Percentiles rank a stretch among this genome's conserved stretches.
Conservation (phyloP, 2,113 vertebrate species). For the Indicator indicator region DNA sequence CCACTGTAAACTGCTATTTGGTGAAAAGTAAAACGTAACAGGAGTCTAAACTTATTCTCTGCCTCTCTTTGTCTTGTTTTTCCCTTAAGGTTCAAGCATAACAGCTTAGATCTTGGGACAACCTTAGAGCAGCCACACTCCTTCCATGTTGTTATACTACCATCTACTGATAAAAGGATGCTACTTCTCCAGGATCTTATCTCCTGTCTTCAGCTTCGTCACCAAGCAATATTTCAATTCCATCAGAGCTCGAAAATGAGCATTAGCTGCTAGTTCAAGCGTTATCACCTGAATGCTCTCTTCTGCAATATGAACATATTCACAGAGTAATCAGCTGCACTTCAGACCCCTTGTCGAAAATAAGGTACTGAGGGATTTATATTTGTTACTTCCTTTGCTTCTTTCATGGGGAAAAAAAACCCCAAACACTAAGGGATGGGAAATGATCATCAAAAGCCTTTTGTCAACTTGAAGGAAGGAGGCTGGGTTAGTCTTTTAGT, state of each 20-base stretch:
- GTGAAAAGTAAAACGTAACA: background rate
- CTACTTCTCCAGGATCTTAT: conserved; percentile 63
- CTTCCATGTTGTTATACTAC: conserved; percentile 76
- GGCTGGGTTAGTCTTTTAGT: background rate
- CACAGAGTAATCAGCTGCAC: conserved; percentile 7
- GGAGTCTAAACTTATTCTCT: background rate
- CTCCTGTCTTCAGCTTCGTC: background rate
- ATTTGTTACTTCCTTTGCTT: conserved; percentile 39
- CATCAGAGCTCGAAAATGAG: background rate
- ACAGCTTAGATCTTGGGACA: background rate
- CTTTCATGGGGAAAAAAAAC: background rate
- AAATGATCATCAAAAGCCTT: conserved; percentile 1
- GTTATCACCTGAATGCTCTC: background rate
- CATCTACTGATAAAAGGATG: conserved; percentile 80
- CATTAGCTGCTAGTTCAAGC: background rate
- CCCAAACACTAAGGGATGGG: background rate
- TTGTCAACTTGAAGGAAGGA: background rate
- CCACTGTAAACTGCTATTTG: background rate
- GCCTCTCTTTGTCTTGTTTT: background rate
- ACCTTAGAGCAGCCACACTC: background rate
- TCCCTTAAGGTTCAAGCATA: background rate
- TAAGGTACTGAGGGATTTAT: background rate
- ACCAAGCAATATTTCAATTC: conserved; percentile 14
- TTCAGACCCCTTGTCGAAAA: background rate
- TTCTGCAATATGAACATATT: background rate